Evolutionary conservation across 37 sponge, comb jelly and placozoan species (phyloP).

Genomic region (Eunapius fragilis): DNA sequence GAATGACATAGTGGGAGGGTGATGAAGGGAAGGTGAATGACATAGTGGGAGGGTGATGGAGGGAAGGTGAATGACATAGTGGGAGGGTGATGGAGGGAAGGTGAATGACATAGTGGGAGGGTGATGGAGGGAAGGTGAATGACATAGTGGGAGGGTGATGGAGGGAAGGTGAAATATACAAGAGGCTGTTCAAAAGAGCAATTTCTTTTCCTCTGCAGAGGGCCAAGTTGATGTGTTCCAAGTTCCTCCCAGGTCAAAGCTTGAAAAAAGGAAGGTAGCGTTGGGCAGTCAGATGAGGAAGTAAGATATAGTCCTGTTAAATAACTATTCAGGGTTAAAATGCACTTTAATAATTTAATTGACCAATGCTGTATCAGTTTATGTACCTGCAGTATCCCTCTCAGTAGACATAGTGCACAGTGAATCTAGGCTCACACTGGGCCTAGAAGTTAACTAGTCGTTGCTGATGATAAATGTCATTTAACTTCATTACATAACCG

Average conservation of each 20-base stretch:
- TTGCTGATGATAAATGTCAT: too few relatives aligned
- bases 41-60: too few relatives aligned
- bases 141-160: neutral
- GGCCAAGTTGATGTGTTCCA: conserved; percentile 70
- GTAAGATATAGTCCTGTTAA: conserved; percentile 10
- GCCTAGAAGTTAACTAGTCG: too few relatives aligned
- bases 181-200: neutral
- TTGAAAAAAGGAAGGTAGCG: conserved; percentile 42
- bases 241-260: neutral
- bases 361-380: neutral
- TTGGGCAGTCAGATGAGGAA: conserved; percentile 50
- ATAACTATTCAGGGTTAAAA: conserved; percentile 1
- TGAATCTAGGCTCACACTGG: too few relatives aligned
- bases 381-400: too few relatives aligned
- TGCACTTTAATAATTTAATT: neutral
- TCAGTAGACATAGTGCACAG: too few relatives aligned
- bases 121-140: neutral
- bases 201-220: conserved; percentile 10
- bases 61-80: too few relatives aligned
- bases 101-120: too few relatives aligned
- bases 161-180: neutral
- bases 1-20: too few relatives aligned
- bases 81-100: too few relatives aligned
- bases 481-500: too few relatives aligned
- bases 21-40: too few relatives aligned